Evolutionary conservation across 2,797 vertebrate species (phyloP).

Genomic region (Enteromius trimaculatus): DNA sequence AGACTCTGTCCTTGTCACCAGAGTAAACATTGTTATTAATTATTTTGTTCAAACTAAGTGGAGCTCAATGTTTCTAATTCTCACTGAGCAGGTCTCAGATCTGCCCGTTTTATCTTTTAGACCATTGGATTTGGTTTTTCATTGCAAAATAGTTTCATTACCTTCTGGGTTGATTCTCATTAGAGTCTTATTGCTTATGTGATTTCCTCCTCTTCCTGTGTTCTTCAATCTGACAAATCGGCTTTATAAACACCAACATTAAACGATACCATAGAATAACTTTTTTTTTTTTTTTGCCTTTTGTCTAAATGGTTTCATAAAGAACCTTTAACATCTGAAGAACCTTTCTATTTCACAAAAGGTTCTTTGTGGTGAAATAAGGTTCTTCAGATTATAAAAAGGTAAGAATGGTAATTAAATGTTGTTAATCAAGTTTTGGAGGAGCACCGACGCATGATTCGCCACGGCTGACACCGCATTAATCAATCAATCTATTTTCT

Average conservation of each 20-base stretch:
- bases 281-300: too few species aligned
- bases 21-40: slow-evolving; percentile 31
- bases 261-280: too few species aligned
- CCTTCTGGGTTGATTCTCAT: neutral
- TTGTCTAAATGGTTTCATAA: too few species aligned
- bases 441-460: too few species aligned
- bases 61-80: neutral
- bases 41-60: slow-evolving; percentile 20
- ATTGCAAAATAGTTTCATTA: neutral
- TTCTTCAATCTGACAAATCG: neutral
- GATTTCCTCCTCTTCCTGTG: neutral
- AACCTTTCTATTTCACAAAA: too few species aligned
- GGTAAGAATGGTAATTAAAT: too few species aligned
- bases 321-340: too few species aligned
- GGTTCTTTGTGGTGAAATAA: too few species aligned
- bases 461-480: too few species aligned
- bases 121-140: neutral
- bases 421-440: too few species aligned
- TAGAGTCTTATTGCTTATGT: neutral
- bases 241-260: neutral
- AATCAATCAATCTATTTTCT: too few species aligned
- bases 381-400: too few species aligned
- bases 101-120: neutral
- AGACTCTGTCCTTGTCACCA: slow-evolving; percentile 57
- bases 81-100: neutral